Base-by-base conservation (phyloP, 1,140 invertebrate species). In the Adoxophyes honmai region DNA sequence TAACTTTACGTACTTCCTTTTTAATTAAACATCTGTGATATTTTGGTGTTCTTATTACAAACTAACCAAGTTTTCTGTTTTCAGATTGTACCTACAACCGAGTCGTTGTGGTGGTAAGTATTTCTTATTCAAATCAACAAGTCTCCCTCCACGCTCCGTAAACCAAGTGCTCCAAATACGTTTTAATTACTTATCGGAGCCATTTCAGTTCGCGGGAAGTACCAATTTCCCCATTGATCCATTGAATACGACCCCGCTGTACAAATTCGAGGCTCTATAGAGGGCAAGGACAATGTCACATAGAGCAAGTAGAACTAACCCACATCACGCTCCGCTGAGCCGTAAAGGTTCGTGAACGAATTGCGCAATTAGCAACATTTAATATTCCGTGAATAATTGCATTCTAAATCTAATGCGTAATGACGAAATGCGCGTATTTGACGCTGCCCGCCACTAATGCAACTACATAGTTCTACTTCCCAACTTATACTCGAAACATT, bases 281-380 rank as follows among this genome's bases (percentile, higher is more conserved):
- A 18, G 42, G n/a, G 42, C 42, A 48, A 48, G 42, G 18, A 33
- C 42, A 33, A 48, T 48, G 42, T 48, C 42, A 48, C 11, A 33
- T 13, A 38, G 21, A 48, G 16, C 21, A 48, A 48, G 42, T 48
- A 18, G 42, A 48, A 44, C 18, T 44, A 44, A 48, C 42, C 42
- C 42, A 28, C 18, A 14, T 48, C 42, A 28, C 42, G 42, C 42
- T 14, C 42, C 42, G 28, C 21, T 4, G 18, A 48, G 42, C 18
- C 42, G 39, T 4, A 11, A n/a, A 11, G n/a, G 39, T 16, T 48
- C 42, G 42, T 48, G 42, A 48, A 10, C 21, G 9, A 44, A 48
- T 48, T 48, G 42, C 42, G 11, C 42, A 48, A 48, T 48, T 48
- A 48, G 21, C 42, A 48, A 28, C 21, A 28, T 28, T 28, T 28